phyloP scores from a whole-genome alignment of 2,797 vertebrate species.

The Pterois miles region DNA sequence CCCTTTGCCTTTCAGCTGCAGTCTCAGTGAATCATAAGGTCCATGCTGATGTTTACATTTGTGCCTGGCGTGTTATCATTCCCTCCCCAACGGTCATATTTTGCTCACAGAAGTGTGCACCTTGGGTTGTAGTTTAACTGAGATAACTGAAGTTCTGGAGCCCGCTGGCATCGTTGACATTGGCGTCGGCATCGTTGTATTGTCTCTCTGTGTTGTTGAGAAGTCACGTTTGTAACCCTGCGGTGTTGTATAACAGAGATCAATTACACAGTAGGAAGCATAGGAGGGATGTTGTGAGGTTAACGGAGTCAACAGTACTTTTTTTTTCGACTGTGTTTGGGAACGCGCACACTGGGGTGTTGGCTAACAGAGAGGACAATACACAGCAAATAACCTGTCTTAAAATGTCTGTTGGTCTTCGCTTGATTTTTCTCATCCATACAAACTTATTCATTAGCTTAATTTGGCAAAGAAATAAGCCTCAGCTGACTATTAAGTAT shows the following conservation, averaged over 20 bases:
- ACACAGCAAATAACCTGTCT: neutral
- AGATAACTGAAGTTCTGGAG: neutral
- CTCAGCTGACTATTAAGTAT: neutral
- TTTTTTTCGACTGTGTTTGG: conserved; percentile 26
- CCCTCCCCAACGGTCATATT: neutral
- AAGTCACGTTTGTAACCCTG: conserved; percentile 45
- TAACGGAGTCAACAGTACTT: conserved; percentile 3
- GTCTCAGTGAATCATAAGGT: conserved; percentile 34
- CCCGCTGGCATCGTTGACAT: neutral
- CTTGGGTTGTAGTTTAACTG: neutral
- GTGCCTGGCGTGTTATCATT: conserved; percentile 32
- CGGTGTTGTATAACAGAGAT: conserved; percentile 74
- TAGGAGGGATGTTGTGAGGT: conserved; percentile 30
- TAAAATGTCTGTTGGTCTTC: neutral
- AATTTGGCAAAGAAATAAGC: neutral
- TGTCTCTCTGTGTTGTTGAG: conserved; percentile 5
- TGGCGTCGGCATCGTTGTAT: neutral
- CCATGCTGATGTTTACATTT: conserved; percentile 36
- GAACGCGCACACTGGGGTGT: conserved; percentile 3
- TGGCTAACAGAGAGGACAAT: neutral
- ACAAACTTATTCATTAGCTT: neutral
- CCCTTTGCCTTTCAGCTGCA: conserved; percentile 45
- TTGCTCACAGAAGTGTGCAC: neutral
- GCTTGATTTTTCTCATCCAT: neutral
- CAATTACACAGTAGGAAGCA: conserved; percentile 47